Evolutionary conservation across 2,113 vertebrate genomes (phyloP).

Genomic region (Charadrius vociferus): DNA sequence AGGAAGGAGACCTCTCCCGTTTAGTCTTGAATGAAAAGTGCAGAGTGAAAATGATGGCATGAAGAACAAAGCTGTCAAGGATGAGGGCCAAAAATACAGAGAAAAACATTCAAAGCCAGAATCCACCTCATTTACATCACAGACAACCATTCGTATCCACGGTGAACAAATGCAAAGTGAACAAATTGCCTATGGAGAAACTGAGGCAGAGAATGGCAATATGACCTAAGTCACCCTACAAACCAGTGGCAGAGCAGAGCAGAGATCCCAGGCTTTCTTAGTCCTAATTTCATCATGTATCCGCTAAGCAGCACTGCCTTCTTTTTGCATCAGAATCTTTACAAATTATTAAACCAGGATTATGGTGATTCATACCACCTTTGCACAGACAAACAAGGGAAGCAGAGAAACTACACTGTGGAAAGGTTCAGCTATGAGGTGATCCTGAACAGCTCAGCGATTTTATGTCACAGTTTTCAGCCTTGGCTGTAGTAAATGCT

Average conservation of each 20-base stretch:
- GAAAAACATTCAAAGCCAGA: not conserved
- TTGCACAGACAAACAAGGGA: not conserved
- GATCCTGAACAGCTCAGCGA: not conserved
- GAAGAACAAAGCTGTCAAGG: not conserved
- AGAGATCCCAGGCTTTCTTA: not conserved
- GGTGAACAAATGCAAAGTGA: not conserved
- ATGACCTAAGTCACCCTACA: not conserved
- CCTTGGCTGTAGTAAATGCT: not conserved
- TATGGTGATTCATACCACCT: not conserved
- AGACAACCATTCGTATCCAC: not conserved
- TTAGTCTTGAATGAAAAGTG: not conserved
- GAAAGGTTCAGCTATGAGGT: not conserved
- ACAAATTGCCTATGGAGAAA: not conserved
- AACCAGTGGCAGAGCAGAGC: not conserved
- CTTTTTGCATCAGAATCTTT: not conserved
- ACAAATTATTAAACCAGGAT: not conserved
- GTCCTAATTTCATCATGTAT: not conserved
- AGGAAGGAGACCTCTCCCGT: not conserved
- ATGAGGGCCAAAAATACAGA: not conserved
- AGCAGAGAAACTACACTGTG: not conserved
- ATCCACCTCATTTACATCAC: not conserved
- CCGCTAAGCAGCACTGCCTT: not conserved
- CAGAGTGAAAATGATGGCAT: not conserved
- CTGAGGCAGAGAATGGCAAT: not conserved
- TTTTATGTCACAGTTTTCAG: not conserved